These are phyloP conservation scores for Fragum whitleyi DNA, from an alignment of 2,888 invertebrate species.

Conservation along the genomic window DNA sequence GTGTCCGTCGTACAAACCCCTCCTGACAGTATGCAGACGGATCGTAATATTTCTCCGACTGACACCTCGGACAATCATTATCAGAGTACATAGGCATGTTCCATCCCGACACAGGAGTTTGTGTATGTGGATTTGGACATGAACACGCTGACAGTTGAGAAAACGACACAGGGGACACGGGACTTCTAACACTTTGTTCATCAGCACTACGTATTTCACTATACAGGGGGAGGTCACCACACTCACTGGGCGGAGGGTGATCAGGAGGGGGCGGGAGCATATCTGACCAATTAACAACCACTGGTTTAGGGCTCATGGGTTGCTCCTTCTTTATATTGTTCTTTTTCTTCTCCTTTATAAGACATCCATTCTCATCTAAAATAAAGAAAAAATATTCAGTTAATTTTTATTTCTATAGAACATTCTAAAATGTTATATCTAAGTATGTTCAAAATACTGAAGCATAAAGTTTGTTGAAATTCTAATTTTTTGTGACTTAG, in stretches of 20 bases:
- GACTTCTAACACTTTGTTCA: conserved; percentile 64
- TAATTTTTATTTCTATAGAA: no score
- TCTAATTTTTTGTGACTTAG: no score
- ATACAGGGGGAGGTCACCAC: conserved; percentile 71
- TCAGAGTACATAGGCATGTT: conserved; percentile 79
- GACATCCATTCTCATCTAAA: conserved; percentile 80
- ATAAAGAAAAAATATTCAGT: no score
- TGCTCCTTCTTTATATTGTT: conserved; percentile 48
- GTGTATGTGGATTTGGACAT: conserved; percentile 79
- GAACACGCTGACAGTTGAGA: conserved; percentile 81
- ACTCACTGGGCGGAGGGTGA: conserved; percentile 84
- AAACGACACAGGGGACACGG: conserved; percentile 78
- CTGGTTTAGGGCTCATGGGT: conserved; percentile 73
- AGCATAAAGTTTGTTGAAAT: no score
- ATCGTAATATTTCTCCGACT: conserved; percentile 72
- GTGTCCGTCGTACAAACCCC: conserved; percentile 69
- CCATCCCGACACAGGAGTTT: conserved; percentile 68
- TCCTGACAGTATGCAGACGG: conserved; percentile 74
- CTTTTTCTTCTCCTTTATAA: conserved; percentile 74
- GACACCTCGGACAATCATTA: conserved; percentile 73
- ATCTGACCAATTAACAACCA: conserved; percentile 83
- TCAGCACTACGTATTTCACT: conserved; percentile 58
- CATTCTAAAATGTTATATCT: no score
- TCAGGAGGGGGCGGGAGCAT: conserved; percentile 85
- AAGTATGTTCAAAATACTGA: no score